These are phyloP conservation scores for Drosophila repleta DNA, from an alignment of 1,140 invertebrate genomes.

Conservation along the genomic window DNA sequence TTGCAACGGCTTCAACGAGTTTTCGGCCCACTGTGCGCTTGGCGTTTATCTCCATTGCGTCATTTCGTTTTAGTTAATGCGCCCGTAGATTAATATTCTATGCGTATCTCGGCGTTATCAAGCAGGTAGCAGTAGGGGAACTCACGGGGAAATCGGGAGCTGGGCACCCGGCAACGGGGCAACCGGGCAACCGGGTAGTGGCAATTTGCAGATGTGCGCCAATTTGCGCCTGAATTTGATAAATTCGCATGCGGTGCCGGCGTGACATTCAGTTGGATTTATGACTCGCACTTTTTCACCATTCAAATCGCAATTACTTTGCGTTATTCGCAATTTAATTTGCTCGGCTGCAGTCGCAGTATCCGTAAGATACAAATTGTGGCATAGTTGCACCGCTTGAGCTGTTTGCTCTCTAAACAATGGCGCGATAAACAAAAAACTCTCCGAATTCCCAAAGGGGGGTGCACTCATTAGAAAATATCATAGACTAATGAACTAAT, in stretches of 20 bases:
- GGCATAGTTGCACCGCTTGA: slow-evolving; percentile 37
- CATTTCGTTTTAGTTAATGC: slow-evolving; percentile 78
- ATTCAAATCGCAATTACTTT: slow-evolving; percentile 83
- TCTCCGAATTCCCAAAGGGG: slow-evolving; percentile 18
- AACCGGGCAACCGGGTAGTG: slow-evolving; percentile 25
- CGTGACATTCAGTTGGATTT: slow-evolving; percentile 76
- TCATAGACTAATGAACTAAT: slow-evolving; percentile 36
- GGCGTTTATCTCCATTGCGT: slow-evolving; percentile 63
- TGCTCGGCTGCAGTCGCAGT: slow-evolving; percentile 39
- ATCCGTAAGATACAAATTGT: slow-evolving; percentile 45
- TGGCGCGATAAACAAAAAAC: slow-evolving; percentile 54
- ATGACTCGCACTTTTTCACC: slow-evolving; percentile 78
- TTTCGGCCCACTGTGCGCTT: slow-evolving; percentile 44
- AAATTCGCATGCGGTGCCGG: slow-evolving; percentile 77
- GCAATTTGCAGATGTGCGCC: slow-evolving; percentile 80
- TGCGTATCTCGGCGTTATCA: slow-evolving; percentile 66
- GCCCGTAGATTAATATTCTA: slow-evolving; percentile 77
- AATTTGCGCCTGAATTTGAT: slow-evolving; percentile 81
- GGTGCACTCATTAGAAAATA: slow-evolving; percentile 40
- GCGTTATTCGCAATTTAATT: slow-evolving; percentile 80
- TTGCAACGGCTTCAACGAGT: no score
- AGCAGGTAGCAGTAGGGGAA: slow-evolving; percentile 14
- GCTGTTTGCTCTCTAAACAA: slow-evolving; percentile 67
- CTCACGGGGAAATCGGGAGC: slow-evolving; percentile 10
- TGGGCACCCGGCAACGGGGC: neutral